Evolutionary conservation across 2,888 invertebrate genomes (phyloP), one percentile per base, ranked within the genome.

Genomic region (Microctonus hyperodae): DNA sequence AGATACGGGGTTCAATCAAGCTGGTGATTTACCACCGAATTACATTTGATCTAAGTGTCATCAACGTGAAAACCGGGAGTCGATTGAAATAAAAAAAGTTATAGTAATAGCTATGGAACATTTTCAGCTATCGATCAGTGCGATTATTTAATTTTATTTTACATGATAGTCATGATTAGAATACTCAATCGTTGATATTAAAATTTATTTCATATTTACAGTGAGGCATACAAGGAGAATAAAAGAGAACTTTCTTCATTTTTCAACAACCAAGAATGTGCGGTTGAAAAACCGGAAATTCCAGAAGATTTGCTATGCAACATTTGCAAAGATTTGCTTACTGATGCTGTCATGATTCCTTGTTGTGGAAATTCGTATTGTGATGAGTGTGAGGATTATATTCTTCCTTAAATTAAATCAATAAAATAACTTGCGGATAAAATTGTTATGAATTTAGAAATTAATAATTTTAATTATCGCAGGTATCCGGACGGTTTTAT

Each of bases 321-420:
- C 66, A 89, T 99, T 66, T 99, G 99, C 84, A 90, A 94, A 61
- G 96, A 97, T 83, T 86, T 98, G 48, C 89, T 98, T 70, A 91
- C 92, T 0, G 98, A 99, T 85, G 98, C 98, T 40, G 97, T 98
- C 31, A 93, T 98, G 90, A 96, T 97, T 82, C 96, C 97, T 0
- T 99, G 98, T 83, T 99, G 99, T 85, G 98, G 98, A 3, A 95
- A 95, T 84, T 97, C 97, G 9, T 99, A 96, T 86, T 99, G 99
- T 85, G 98, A 98, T 85, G 98, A 98, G 85, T 99, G 99, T 93
- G 87, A 88, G 91, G 86, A 66, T 61, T n/a, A 51, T n/a, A 51
- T 56, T n/a, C 9, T 28, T 59, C 50, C 20, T 13, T 2, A 9
- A 35, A 62, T 23, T n/a, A n/a, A n/a, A n/a, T n/a, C n/a, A n/a